Evolutionary conservation across 2,888 invertebrate species (phyloP).

Genomic region (Teleiodes luculella): DNA sequence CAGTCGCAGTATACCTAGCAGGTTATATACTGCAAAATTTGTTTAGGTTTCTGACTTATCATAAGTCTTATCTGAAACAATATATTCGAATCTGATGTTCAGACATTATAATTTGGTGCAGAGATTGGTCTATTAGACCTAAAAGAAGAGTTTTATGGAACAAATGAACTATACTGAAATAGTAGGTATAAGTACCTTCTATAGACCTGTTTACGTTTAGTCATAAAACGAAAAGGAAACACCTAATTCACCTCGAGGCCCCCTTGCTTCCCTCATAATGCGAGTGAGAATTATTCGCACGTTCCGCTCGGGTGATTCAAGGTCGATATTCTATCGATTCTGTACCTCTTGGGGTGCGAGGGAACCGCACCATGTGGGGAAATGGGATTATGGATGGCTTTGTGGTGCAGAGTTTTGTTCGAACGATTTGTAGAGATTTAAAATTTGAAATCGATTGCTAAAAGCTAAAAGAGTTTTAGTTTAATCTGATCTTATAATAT

Average conservation of each 20-base stretch:
- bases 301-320: conserved; percentile 57
- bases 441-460: neutral
- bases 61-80: no score
- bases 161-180: no score
- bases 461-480: neutral
- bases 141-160: no score
- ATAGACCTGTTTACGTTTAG: conserved; percentile 10
- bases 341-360: conserved; percentile 40
- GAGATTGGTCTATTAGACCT: neutral
- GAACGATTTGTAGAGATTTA: neutral
- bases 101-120: no score
- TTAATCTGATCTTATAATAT: neutral
- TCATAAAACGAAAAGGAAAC: conserved; percentile 3
- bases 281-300: conserved; percentile 49
- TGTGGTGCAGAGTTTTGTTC: neutral
- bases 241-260: conserved; percentile 5
- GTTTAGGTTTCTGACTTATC: no score
- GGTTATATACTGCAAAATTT: no score
- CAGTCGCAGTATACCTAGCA: no score
- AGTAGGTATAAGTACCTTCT: no score
- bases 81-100: no score
- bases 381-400: conserved; percentile 8
- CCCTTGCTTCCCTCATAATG: conserved; percentile 30
- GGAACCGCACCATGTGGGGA: conserved; percentile 21
- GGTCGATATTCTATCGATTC: conserved; percentile 60